Base-by-base conservation (phyloP, 2,888 invertebrate species). In the Polyommatus icarus region DNA sequence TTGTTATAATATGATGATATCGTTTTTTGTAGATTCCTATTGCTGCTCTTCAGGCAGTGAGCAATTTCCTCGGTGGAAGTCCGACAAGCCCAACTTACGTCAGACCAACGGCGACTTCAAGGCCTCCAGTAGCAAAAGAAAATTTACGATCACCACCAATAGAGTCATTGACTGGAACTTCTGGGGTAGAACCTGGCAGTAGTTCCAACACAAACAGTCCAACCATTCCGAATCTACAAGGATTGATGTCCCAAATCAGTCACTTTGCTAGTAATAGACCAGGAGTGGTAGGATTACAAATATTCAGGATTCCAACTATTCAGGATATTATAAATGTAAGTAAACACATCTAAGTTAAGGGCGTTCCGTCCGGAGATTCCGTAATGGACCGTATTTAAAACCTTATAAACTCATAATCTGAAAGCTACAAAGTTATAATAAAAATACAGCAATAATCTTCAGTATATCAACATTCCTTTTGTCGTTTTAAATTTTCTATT, bases 241-340 rank as follows among this genome's bases (percentile, higher is more conserved):
- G 12, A 67, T 67, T 67, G 29, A 67, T 67, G 2, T 15, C 15
- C 29, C 67, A 67, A 18, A 67, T 67, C 29, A 29, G 29, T 67
- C 67, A 67, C 32, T 15, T 67, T 18, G 67, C 67, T 67, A 29
- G 15, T 29, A 67, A 29, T 32, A 29, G 15, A 29, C 67, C 67
- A 67, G 67, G 29, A 67, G 15, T 67, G 5, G 29, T 67, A 54
- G 54, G 54, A 54, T 18, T 54, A 18, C 54, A 54, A 54, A 54
- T 54, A 29, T 29, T 67, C 5, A 67, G 67, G 20, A 24, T 67
- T 67, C 67, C 67, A 10, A 67, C 67, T 67, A 67, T 67, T 67
- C 67, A 67, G 32, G 67, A 67, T 67, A 67, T 67, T 67, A 29
- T 67, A 12, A 67, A 67, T 67, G 67, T 67, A 67, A 67, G 67